These are phyloP conservation scores for Germaria angustata DNA, from an alignment of 2,888 invertebrate species.

Conservation along the genomic window DNA sequence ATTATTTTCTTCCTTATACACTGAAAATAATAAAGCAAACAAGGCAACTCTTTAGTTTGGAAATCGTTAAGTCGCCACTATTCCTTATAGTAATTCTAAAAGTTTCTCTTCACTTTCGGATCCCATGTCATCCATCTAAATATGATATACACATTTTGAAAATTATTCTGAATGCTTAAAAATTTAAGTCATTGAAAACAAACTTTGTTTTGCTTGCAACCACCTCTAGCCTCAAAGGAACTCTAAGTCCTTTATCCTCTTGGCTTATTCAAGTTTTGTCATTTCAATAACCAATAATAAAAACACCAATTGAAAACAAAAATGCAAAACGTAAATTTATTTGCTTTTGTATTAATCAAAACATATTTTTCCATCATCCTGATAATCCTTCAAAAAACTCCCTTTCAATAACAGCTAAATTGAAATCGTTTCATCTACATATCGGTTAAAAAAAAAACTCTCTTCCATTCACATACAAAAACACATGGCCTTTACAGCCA, in stretches of 20 bases:
- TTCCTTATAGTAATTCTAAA: too few species aligned
- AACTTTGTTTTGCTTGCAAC: neutral
- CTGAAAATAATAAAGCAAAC: too few species aligned
- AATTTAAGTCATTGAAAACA: neutral
- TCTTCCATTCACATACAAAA: neutral
- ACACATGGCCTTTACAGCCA: neutral
- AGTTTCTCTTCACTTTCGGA: neutral
- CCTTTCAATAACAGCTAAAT: conserved; percentile 62
- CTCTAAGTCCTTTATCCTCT: neutral
- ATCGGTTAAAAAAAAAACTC: conserved; percentile 39
- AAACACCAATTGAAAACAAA: neutral
- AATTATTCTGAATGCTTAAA: neutral
- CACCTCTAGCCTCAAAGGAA: neutral
- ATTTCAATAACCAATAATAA: conserved; percentile 40
- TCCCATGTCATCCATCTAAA: too few species aligned
- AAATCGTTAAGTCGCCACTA: too few species aligned
- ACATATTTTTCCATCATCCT: conserved; percentile 48
- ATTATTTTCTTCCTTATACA: too few species aligned
- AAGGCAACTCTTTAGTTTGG: too few species aligned
- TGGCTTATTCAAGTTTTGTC: neutral
- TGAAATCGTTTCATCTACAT: conserved; percentile 57
- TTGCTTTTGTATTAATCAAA: conserved; percentile 53
- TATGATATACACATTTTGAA: neutral
- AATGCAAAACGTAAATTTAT: neutral
- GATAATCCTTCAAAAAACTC: conserved; percentile 60